phyloP scores from a whole-genome alignment of 1,140 invertebrate species.

The Chironomus striatipennis region DNA sequence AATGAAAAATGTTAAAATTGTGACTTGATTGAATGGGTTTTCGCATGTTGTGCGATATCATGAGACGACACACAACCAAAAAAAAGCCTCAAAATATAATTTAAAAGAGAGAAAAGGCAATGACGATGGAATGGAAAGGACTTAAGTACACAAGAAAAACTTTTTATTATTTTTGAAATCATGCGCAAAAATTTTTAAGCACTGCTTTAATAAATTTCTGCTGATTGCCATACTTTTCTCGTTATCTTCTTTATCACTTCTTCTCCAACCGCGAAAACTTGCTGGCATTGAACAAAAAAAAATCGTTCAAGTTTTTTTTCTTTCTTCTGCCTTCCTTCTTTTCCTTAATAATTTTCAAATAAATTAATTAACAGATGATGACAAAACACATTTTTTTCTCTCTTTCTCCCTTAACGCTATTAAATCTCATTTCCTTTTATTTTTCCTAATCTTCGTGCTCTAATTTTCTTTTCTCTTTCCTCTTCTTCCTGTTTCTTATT shows the following conservation, averaged over 20 bases:
- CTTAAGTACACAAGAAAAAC: not conserved
- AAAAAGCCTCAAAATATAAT: no score
- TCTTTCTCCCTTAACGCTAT: not conserved
- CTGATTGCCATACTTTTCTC: not conserved
- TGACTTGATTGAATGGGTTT: not conserved
- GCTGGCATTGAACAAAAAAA: not conserved
- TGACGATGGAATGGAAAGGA: no score
- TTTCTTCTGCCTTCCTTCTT: no score
- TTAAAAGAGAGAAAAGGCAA: no score
- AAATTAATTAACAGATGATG: constrained; percentile 23
- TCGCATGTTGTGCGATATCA: constrained; percentile 9
- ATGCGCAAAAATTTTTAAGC: not conserved
- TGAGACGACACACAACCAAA: not conserved
- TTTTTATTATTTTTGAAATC: not conserved
- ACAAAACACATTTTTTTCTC: not conserved
- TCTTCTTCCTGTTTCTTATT: not conserved
- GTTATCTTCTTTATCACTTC: not conserved
- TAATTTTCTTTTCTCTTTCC: not conserved
- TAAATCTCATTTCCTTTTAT: not conserved
- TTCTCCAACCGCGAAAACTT: not conserved
- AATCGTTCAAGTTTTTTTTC: no score
- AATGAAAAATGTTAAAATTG: constrained; percentile 9
- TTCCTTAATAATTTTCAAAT: constrained; percentile 9
- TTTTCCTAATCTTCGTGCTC: no score
- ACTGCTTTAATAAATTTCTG: not conserved